Evolutionary conservation across 2,888 invertebrate species (phyloP).

Genomic region (Galerucella pusilla): DNA sequence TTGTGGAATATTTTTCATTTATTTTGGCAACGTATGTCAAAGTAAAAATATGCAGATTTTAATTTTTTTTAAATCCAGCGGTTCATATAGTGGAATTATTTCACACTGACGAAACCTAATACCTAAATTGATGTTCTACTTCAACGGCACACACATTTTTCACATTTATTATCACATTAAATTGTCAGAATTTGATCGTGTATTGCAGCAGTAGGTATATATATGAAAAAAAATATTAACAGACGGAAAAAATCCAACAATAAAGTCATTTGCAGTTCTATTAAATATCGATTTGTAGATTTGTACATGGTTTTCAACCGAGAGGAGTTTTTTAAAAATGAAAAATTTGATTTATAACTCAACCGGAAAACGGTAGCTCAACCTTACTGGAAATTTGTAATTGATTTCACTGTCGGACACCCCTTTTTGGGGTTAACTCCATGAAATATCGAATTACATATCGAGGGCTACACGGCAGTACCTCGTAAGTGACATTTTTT

Average conservation of each 20-base stretch:
- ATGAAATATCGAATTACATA: too few relatives aligned
- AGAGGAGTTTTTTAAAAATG: not conserved
- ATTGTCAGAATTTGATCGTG: slow-evolving; percentile 7
- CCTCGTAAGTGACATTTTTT: too few relatives aligned
- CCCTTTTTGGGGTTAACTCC: too few relatives aligned
- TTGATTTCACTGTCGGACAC: too few relatives aligned
- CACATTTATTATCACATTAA: slow-evolving; percentile 12
- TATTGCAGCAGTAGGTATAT: slow-evolving; percentile 10
- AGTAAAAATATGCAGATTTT: not conserved
- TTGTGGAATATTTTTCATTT: too few relatives aligned
- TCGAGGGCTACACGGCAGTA: too few relatives aligned
- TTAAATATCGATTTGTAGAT: slow-evolving; percentile 13
- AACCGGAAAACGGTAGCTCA: not conserved
- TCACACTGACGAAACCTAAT: not conserved
- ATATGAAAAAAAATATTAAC: not conserved
- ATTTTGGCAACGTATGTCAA: too few relatives aligned
- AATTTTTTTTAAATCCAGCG: not conserved
- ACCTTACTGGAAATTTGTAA: too few relatives aligned
- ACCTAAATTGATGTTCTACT: slow-evolving; percentile 10
- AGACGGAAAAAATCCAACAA: slow-evolving; percentile 2
- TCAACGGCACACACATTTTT: slow-evolving; percentile 7
- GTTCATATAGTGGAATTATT: slow-evolving; percentile 5
- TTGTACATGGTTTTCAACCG: not conserved
- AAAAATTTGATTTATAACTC: not conserved
- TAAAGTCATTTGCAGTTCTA: slow-evolving; percentile 7